Evolutionary conservation across 2,888 invertebrate species (phyloP).

Genomic region (Phrixothrix hirtus): DNA sequence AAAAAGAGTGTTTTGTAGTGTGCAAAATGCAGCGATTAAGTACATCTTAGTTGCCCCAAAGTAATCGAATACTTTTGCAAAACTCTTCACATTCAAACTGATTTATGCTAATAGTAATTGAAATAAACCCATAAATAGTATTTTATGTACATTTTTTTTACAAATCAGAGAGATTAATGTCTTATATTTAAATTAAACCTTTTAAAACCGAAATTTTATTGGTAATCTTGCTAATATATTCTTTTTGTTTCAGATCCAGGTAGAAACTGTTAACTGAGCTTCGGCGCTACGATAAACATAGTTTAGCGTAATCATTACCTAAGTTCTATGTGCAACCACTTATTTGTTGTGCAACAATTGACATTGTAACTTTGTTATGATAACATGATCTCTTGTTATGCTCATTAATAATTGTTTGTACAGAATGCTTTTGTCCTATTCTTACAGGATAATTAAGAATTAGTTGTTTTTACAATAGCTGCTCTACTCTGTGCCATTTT

Average conservation of each 20-base stretch:
- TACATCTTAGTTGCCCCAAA: too few relatives aligned
- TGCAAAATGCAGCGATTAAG: too few relatives aligned
- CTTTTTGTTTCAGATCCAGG: conserved; percentile 42
- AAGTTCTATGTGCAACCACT: conserved; percentile 39
- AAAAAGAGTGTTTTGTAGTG: too few relatives aligned
- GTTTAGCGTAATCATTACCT: conserved; percentile 25
- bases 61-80: too few relatives aligned
- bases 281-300: conserved; percentile 26
- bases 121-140: too few relatives aligned
- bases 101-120: too few relatives aligned
- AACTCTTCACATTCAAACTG: too few relatives aligned
- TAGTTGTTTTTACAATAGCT: conserved; percentile 32
- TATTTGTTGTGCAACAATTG: conserved; percentile 48
- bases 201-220: too few relatives aligned
- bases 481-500: conserved; percentile 34
- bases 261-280: conserved; percentile 34
- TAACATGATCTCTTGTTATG: conserved; percentile 56
- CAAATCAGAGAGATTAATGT: too few relatives aligned
- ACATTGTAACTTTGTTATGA: conserved; percentile 51
- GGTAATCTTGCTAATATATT: too few relatives aligned
- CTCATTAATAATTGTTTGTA: conserved; percentile 56
- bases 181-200: too few relatives aligned
- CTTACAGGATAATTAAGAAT: conserved; percentile 29
- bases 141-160: too few relatives aligned
- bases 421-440: conserved; percentile 42